phyloP scores from a whole-genome alignment of 2,113 vertebrate genomes.

The Entosphenus tridentatus region DNA sequence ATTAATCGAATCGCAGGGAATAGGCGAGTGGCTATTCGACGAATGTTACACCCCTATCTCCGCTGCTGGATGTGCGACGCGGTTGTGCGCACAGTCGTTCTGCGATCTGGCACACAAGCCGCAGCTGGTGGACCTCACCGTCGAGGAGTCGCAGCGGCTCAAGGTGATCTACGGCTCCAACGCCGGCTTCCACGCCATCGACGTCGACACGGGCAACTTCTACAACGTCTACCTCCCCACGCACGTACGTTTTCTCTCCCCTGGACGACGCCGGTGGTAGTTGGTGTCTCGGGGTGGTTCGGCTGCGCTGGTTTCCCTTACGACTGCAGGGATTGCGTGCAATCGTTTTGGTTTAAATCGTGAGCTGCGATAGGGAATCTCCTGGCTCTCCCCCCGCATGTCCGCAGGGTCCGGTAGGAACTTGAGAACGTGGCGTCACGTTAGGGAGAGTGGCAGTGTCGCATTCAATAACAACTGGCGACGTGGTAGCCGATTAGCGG shows the following conservation, averaged over 20 bases:
- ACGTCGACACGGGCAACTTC: conserved; percentile 90
- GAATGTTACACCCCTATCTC: too few relatives aligned
- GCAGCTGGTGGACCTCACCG: conserved; percentile 74
- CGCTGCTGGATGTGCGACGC: too few relatives aligned
- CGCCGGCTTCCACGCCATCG: conserved; percentile 82
- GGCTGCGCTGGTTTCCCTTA: too few relatives aligned
- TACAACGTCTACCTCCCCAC: conserved; percentile 98
- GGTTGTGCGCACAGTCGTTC: conserved; percentile 37
- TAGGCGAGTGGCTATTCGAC: too few relatives aligned
- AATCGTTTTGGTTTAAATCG: not conserved
- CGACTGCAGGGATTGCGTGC: too few relatives aligned
- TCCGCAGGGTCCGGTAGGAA: not conserved
- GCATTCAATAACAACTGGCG: too few relatives aligned
- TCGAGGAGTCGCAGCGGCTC: conserved; percentile 87
- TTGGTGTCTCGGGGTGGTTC: not conserved
- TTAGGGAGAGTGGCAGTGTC: too few relatives aligned
- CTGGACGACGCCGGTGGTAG: conserved; percentile 7
- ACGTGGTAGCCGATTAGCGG: too few relatives aligned
- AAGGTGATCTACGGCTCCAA: conserved; percentile 94
- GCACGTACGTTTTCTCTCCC: conserved; percentile 40
- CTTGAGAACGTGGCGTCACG: too few relatives aligned
- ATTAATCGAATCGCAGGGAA: too few relatives aligned
- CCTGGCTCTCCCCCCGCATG: not conserved
- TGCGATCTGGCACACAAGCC: conserved; percentile 84
- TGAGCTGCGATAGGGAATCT: not conserved